These are phyloP conservation scores for Frieseomelitta varia DNA, from an alignment of 1,140 invertebrate species.

Conservation along the genomic window DNA sequence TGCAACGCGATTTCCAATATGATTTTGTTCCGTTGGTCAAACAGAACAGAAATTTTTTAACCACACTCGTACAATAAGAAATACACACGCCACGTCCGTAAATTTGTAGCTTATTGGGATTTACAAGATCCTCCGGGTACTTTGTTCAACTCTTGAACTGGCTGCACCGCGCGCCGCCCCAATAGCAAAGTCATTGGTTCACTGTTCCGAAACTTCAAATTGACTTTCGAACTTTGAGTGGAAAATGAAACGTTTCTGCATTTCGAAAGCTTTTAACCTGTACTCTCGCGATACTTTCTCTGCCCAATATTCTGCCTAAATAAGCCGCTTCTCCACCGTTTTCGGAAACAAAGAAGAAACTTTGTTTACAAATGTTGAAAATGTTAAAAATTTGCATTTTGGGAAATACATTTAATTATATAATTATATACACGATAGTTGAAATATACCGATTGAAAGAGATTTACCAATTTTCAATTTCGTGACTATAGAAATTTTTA, in stretches of 20 bases:
- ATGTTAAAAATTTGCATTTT: no score
- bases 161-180: background rate
- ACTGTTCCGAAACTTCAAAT: slow-evolving; percentile 39
- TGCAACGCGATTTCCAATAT: background rate
- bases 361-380: no score
- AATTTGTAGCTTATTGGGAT: slow-evolving; percentile 28
- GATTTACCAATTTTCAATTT: no score
- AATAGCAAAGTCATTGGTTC: slow-evolving; percentile 16
- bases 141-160: slow-evolving; percentile 2
- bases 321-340: no score
- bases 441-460: no score
- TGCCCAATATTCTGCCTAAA: background rate
- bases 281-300: slow-evolving; percentile 13
- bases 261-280: slow-evolving; percentile 21
- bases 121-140: background rate
- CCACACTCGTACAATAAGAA: background rate
- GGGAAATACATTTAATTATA: no score
- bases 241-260: slow-evolving; percentile 49
- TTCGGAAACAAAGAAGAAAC: background rate
- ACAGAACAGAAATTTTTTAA: background rate
- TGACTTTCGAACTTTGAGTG: slow-evolving; percentile 46
- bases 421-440: no score
- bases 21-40: background rate
- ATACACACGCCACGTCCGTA: background rate
- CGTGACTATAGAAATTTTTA: no score